Evolutionary conservation across 1,140 invertebrate species (phyloP), one percentile per base, ranked within the genome.

Genomic region (Bombus difficillimus): DNA sequence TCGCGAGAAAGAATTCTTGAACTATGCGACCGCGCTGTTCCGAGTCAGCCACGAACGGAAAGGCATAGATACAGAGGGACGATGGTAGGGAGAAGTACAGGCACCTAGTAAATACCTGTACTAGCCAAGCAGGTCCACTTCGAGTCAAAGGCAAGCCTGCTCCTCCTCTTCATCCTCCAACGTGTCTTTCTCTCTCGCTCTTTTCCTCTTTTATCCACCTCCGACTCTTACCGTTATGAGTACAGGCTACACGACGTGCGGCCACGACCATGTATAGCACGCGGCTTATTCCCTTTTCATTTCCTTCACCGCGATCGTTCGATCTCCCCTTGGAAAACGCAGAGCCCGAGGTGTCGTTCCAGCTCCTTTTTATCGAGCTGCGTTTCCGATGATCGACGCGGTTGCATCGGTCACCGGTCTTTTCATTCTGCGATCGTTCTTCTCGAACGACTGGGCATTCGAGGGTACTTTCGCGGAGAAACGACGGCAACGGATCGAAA

Each of bases 61-160:
- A 37, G 71, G 74, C n/a, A 62, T 22, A 53, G 47, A 53, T 53
- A 22, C 76, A 62, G 34, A 62, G 53, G 62, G 57, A 8, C 18
- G 59, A 62, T 66, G 34, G 79, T 43, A 66, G 81, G 66, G 74
- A 69, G 28, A 71, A 75, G 75, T 71, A 90, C 76, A 90, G 84
- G 86, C 89, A 90, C 75, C 88, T 90, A 88, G 91, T 89, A 92
- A 91, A 92, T 92, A 92, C 89, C 85, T 92, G 90, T 92, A 92
- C 91, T 88, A 91, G 87, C 91, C 89, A 84, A 91, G 86, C 92
- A 92, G 86, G 92, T 92, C 88, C 90, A 90, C 87, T 86, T 74
- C 57, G 81, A 92, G 90, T 88, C 88, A 88, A 91, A 85, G 71
- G 64, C 87, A 77, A 32, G 81, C 75, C 62, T 83, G 64, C 83